Conservation (phyloP, 2,888 invertebrate genomes). For the Polydrusus pterygomalis region DNA sequence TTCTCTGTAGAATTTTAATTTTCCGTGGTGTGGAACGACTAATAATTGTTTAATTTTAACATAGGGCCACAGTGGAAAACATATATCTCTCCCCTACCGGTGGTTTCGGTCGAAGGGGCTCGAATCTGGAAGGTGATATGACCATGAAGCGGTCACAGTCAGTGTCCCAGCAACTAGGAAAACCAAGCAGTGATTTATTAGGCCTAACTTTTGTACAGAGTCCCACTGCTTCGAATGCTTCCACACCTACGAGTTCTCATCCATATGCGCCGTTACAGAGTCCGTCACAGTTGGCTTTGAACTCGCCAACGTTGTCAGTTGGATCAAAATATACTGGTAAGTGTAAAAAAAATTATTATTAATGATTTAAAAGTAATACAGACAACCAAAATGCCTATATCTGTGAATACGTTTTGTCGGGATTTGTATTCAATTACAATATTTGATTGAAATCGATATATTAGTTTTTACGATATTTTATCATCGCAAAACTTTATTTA, state of each 20-base stretch:
- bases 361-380: too few relatives aligned
- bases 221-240: constrained; percentile 88
- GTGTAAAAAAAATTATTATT: constrained; percentile 16
- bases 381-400: too few relatives aligned
- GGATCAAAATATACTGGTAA: constrained; percentile 75
- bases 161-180: constrained; percentile 84
- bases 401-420: too few relatives aligned
- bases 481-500: too few relatives aligned
- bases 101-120: constrained; percentile 79
- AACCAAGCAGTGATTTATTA: constrained; percentile 86
- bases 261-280: constrained; percentile 89
- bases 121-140: constrained; percentile 72
- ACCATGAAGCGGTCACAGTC: constrained; percentile 82
- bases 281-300: constrained; percentile 80
- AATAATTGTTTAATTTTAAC: constrained; percentile 54
- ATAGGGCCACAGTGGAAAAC: constrained; percentile 93
- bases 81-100: constrained; percentile 88
- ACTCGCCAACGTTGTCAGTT: constrained; percentile 78
- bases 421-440: too few relatives aligned
- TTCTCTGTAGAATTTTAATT: too few relatives aligned
- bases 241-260: constrained; percentile 77
- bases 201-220: constrained; percentile 85
- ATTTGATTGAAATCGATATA: too few relatives aligned
- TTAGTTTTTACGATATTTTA: too few relatives aligned
- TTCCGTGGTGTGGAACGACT: too few relatives aligned